These are phyloP conservation scores for Chloropsis hardwickii DNA, from an alignment of 2,113 vertebrate species.

Conservation along the genomic window DNA sequence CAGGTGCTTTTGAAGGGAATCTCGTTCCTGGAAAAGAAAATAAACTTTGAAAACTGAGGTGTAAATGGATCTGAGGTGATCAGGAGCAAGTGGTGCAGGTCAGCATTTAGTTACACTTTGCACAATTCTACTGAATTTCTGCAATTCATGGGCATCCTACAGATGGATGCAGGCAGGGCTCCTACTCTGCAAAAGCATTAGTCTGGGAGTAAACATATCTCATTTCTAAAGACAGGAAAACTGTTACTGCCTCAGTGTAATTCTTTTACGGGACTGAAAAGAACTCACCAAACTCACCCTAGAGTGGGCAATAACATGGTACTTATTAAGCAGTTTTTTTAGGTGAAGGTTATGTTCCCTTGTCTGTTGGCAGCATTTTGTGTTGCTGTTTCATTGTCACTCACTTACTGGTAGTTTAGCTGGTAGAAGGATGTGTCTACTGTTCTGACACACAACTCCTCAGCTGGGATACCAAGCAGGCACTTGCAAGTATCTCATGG, in stretches of 20 bases:
- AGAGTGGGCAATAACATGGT: neutral
- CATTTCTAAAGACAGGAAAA: neutral
- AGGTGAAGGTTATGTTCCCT: neutral
- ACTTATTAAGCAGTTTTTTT: neutral
- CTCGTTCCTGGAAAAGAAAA: slow-evolving; percentile 2
- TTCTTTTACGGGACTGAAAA: neutral
- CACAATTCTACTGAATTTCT: neutral
- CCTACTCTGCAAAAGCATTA: neutral
- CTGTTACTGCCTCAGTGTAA: neutral
- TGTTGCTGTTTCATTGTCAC: neutral
- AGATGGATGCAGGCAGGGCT: neutral
- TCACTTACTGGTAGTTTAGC: neutral
- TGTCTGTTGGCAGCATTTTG: neutral
- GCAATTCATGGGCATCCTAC: neutral
- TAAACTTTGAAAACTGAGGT: neutral
- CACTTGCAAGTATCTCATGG: neutral
- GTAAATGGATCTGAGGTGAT: neutral
- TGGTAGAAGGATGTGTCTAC: neutral
- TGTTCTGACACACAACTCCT: rapidly evolving
- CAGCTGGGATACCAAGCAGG: neutral
- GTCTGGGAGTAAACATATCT: neutral
- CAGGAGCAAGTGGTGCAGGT: neutral
- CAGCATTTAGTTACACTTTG: neutral
- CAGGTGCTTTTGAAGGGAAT: neutral
- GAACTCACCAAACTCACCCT: neutral